Percentiles rank a stretch among this genome's conserved stretches.
phyloP scores from a whole-genome alignment of 2,797 vertebrate species.

The Cyprinodon diabolis region DNA sequence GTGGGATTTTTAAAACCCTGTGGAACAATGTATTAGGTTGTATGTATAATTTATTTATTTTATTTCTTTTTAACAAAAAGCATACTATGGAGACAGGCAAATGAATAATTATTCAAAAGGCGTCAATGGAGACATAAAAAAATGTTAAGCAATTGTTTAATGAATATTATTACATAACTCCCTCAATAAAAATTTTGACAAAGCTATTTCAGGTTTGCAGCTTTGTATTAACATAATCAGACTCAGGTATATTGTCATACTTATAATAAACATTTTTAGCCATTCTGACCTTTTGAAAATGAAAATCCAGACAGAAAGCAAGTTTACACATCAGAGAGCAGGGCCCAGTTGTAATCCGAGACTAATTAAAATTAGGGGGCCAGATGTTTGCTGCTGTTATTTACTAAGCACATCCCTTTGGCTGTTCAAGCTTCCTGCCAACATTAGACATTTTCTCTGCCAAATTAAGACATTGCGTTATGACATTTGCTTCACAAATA shows the following conservation, averaged over 20 bases:
- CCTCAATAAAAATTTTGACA: background rate
- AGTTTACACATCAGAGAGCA: slow-evolving; percentile 9
- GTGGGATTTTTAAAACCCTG: background rate
- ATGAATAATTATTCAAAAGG: background rate
- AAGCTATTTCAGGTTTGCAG: background rate
- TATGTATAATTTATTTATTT: background rate
- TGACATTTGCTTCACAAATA: slow-evolving; percentile 55
- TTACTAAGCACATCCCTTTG: slow-evolving; percentile 58
- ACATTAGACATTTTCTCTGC: slow-evolving; percentile 54
- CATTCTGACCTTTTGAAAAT: slow-evolving; percentile 7
- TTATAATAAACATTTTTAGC: background rate
- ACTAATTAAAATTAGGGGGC: slow-evolving; percentile 73
- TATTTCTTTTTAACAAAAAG: background rate
- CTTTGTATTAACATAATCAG: background rate
- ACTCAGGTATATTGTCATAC: background rate
- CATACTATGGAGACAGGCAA: background rate
- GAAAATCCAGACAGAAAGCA: slow-evolving; percentile 36
- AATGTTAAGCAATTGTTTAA: background rate
- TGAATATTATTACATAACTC: background rate
- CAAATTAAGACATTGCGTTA: slow-evolving; percentile 43
- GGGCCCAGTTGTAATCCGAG: slow-evolving; percentile 49
- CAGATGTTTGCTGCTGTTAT: slow-evolving; percentile 69
- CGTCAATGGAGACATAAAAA: background rate
- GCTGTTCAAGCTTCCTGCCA: slow-evolving; percentile 58
- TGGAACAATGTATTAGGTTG: slow-evolving; percentile 6